Conservation (phyloP, 1,140 invertebrate species). For the Diplogasteroides magnus region DNA sequence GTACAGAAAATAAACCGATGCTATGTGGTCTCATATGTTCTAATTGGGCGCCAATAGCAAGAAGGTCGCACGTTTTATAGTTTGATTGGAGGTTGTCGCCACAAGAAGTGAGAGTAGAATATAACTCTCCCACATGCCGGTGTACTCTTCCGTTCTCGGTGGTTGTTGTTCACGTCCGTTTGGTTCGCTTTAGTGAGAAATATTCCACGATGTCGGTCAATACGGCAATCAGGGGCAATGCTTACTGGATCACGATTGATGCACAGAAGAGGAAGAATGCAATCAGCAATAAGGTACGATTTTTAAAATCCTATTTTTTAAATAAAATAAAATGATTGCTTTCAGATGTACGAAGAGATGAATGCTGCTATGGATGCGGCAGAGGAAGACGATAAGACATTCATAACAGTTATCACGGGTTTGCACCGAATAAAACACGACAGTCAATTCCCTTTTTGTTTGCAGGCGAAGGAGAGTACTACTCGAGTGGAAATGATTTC, state of each 20-base stretch:
- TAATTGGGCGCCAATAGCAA: no score
- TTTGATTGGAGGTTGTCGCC: no score
- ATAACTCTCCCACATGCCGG: no score
- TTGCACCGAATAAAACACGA: neutral
- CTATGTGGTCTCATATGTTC: no score
- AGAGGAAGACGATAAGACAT: slow-evolving; percentile 16
- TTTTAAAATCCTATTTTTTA: neutral
- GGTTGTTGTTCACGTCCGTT: no score
- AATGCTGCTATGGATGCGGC: slow-evolving; percentile 17
- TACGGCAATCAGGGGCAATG: neutral
- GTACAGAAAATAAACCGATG: no score
- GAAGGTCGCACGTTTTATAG: no score
- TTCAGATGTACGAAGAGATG: slow-evolving; percentile 32
- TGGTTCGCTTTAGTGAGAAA: no score
- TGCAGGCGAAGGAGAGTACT: slow-evolving; percentile 70
- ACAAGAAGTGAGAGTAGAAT: no score
- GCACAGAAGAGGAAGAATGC: neutral
- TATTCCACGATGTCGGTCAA: neutral
- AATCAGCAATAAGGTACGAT: neutral
- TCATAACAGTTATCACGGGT: slow-evolving; percentile 33
- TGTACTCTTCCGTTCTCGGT: no score
- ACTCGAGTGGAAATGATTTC: slow-evolving; percentile 80
- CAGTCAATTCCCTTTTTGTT: slow-evolving; percentile 8
- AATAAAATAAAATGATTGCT: slow-evolving; percentile 15
- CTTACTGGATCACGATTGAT: neutral